Evolutionary conservation across 2,113 vertebrate genomes (phyloP).

Genomic region (Theristicus caerulescens): DNA sequence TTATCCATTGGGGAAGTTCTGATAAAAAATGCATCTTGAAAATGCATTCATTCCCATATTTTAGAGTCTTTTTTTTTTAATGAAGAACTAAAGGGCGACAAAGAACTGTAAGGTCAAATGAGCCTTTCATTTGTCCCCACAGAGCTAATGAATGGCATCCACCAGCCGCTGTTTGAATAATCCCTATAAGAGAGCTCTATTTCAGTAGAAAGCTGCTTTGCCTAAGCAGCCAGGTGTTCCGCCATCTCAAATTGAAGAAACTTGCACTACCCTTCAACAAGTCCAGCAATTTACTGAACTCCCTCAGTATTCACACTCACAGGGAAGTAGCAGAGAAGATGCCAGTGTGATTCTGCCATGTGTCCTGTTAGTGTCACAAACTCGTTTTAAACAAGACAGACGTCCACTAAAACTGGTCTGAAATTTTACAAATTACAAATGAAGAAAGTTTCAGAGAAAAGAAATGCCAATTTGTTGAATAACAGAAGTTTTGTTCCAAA

Average conservation of each 20-base stretch:
- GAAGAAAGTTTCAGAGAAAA: background rate
- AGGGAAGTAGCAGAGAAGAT: background rate
- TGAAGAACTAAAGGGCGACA: background rate
- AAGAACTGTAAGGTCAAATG: background rate
- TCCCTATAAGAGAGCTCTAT: background rate
- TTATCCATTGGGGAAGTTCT: background rate
- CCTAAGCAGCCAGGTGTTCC: background rate
- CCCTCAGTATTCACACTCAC: background rate
- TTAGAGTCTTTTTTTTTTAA: background rate
- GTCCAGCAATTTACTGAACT: background rate
- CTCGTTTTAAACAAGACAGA: background rate
- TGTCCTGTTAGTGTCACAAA: background rate
- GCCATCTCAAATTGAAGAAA: background rate
- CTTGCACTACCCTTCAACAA: background rate
- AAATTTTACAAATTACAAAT: slow-evolving; percentile 12
- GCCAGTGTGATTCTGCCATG: background rate
- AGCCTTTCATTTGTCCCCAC: background rate
- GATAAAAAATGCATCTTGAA: background rate
- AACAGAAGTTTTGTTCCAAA: slow-evolving; percentile 7
- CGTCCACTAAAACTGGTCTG: background rate
- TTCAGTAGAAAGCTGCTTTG: background rate
- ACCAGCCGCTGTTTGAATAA: background rate
- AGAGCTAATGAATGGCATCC: background rate
- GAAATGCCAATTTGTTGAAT: background rate
- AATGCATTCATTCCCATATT: background rate